phyloP scores from a whole-genome alignment of 2,888 invertebrate species.

The Drosophila macrothrix region DNA sequence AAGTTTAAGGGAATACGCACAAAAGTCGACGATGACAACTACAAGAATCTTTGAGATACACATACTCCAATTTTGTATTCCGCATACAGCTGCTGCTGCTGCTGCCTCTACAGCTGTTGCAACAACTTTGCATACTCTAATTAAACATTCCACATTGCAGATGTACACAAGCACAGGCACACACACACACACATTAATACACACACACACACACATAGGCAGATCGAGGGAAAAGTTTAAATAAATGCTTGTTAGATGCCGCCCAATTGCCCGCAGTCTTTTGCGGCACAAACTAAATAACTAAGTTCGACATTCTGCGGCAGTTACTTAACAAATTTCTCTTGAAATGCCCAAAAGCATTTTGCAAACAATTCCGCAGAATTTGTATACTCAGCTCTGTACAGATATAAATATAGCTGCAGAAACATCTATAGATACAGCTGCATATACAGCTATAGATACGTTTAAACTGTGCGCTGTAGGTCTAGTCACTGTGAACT shows the following conservation, averaged over 20 bases:
- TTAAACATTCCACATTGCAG: constrained; percentile 68
- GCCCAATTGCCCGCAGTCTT: constrained; percentile 64
- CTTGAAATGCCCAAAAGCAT: constrained; percentile 55
- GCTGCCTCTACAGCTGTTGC: constrained; percentile 31
- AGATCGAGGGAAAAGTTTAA: constrained; percentile 51
- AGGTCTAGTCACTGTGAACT: constrained; percentile 46
- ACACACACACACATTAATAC: background rate
- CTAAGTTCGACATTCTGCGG: constrained; percentile 54
- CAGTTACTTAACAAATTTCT: constrained; percentile 62
- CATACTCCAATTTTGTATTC: constrained; percentile 7
- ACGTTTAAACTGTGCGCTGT: constrained; percentile 24
- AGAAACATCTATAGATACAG: background rate
- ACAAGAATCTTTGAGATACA: constrained; percentile 36
- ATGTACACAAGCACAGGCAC: constrained; percentile 26
- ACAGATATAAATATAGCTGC: constrained; percentile 12
- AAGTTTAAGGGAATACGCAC: constrained; percentile 20
- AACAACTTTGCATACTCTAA: constrained; percentile 73
- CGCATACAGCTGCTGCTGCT: constrained; percentile 45
- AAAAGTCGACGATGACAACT: constrained; percentile 48
- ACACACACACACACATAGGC: background rate
- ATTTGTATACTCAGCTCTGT: constrained; percentile 18
- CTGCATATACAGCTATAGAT: background rate
- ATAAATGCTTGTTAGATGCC: constrained; percentile 71
- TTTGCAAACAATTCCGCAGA: constrained; percentile 23
- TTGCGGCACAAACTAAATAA: constrained; percentile 49